A percentile compares a stretch with the other conserved stretches of the same genome.
These are phyloP conservation scores for Oscheius sp. DNA, from an alignment of 2,888 invertebrate species.

Conservation along the genomic window DNA sequence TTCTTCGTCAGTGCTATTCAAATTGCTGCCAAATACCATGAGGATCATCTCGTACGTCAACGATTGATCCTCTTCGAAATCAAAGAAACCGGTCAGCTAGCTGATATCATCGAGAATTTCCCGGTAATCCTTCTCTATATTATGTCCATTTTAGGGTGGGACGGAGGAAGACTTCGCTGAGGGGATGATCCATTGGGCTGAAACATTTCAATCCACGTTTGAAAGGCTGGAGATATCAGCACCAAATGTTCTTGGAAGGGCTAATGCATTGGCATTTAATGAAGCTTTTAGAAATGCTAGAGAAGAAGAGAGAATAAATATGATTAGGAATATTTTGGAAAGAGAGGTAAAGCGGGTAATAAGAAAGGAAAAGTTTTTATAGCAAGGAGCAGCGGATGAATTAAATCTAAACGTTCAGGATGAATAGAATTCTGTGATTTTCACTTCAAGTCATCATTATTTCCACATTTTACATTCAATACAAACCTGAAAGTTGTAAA, in stretches of 20 bases:
- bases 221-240: not conserved
- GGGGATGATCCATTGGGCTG: conserved; percentile 18
- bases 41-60: not conserved
- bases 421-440: too few relatives aligned
- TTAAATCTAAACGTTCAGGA: too few relatives aligned
- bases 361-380: too few relatives aligned
- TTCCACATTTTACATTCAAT: too few relatives aligned
- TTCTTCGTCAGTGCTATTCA: conserved; percentile 13
- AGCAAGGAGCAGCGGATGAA: too few relatives aligned
- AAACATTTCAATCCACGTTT: not conserved
- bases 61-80: conserved; percentile 12
- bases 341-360: too few relatives aligned
- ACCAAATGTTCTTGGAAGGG: not conserved
- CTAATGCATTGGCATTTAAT: not conserved
- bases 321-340: not conserved
- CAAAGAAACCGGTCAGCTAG: not conserved
- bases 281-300: not conserved
- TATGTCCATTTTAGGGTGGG: not conserved
- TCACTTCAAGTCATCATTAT: too few relatives aligned
- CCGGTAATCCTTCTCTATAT: not conserved
- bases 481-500: too few relatives aligned
- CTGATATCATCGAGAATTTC: not conserved
- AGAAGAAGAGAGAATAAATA: not conserved
- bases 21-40: conserved; percentile 8
- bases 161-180: conserved; percentile 8